These are phyloP conservation scores for Neria commutata DNA, from an alignment of 2,888 invertebrate species.

Conservation along the genomic window DNA sequence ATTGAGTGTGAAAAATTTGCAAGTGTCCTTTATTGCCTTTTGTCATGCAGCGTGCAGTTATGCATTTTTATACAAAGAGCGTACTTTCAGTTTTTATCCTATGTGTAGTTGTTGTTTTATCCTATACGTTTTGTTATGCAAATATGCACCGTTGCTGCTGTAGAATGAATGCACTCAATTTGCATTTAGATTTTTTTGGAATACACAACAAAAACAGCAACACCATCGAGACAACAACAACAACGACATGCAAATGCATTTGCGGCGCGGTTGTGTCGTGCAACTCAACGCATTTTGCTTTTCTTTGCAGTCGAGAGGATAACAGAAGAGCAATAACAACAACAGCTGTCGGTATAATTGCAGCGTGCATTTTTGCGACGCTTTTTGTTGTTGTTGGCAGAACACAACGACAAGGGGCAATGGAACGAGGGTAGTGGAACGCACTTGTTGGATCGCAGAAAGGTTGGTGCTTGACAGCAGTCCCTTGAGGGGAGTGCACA, in stretches of 20 bases:
- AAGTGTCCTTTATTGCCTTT: not conserved
- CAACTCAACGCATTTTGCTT: not conserved
- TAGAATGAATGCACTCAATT: not conserved
- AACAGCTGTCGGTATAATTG: not conserved
- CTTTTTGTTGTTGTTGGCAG: too few relatives aligned
- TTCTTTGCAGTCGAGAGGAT: not conserved
- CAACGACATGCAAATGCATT: conserved; percentile 1
- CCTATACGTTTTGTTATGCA: conserved; percentile 2
- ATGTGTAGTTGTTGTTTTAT: too few relatives aligned
- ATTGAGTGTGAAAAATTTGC: conserved; percentile 1
- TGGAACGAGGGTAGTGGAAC: not conserved
- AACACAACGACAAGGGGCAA: not conserved
- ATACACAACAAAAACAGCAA: not conserved
- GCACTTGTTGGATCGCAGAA: not conserved
- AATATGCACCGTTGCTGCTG: not conserved
- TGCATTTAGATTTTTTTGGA: not conserved
- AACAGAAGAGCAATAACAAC: not conserved
- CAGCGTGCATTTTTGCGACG: too few relatives aligned
- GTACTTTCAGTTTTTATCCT: too few relatives aligned
- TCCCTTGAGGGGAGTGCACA: not conserved
- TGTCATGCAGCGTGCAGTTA: not conserved
- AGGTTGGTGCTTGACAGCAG: not conserved
- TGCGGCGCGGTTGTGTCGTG: not conserved
- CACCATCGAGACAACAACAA: not conserved
- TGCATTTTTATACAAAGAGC: too few relatives aligned